phyloP scores from a whole-genome alignment of 1,140 invertebrate genomes.

The Neotoxoptera formosana region DNA sequence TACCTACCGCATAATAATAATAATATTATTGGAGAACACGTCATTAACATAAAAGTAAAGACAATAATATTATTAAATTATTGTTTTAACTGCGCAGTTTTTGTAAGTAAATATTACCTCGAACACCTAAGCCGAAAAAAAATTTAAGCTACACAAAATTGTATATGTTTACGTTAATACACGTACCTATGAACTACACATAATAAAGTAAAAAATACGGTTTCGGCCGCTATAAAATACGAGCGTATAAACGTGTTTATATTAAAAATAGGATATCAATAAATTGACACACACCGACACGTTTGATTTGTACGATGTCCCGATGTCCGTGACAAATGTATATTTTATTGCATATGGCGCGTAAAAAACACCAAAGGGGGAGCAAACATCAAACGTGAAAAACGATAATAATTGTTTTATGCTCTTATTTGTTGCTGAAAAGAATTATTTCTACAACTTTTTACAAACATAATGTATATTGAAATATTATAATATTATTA shows the following conservation, averaged over 20 bases:
- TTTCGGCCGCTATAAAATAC: background rate
- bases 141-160: background rate
- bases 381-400: conserved; percentile 26
- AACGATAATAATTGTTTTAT: conserved; percentile 38
- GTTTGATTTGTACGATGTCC: conserved; percentile 14
- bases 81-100: background rate
- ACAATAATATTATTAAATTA: background rate
- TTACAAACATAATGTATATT: background rate
- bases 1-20: background rate
- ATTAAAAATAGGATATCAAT: conserved; percentile 50
- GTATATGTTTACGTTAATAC: background rate
- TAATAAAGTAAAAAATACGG: too few relatives aligned
- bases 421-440: background rate
- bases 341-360: background rate
- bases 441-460: background rate
- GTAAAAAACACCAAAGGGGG: background rate
- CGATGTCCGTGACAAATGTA: conserved; percentile 17
- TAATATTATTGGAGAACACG: background rate
- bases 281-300: conserved; percentile 43
- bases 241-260: background rate
- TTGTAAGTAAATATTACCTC: background rate
- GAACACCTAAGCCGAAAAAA: background rate
- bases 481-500: background rate
- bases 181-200: background rate
- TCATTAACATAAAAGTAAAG: background rate